These are phyloP conservation scores for Caenorhabditis sp. DNA, from an alignment of 2,888 invertebrate genomes.

Conservation along the genomic window DNA sequence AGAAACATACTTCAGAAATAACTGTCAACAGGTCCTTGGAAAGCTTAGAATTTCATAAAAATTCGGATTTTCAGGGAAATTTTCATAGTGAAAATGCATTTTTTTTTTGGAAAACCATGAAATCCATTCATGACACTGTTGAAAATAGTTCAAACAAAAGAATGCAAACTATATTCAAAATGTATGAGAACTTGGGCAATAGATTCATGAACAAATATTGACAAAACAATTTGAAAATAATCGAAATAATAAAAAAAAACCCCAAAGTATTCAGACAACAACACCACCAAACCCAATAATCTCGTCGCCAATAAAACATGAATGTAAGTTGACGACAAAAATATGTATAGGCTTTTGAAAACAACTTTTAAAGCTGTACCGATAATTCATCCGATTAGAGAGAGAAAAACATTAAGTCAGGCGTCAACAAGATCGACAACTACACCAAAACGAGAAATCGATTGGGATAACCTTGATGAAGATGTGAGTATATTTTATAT, in stretches of 20 bases:
- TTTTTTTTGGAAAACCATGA: neutral
- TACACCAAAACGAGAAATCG: neutral
- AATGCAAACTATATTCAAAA: neutral
- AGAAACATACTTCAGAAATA: too few relatives aligned
- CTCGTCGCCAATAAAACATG: conserved; percentile 20
- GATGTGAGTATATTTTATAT: conserved; percentile 15
- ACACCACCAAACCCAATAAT: conserved; percentile 31
- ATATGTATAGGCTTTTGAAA: neutral
- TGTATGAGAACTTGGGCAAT: neutral
- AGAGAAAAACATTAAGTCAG: conserved; percentile 11
- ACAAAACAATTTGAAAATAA: neutral
- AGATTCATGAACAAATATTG: neutral
- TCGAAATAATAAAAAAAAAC: neutral
- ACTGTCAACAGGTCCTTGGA: too few relatives aligned
- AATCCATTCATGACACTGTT: neutral
- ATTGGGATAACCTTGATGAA: conserved; percentile 31
- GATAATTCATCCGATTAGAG: conserved; percentile 32
- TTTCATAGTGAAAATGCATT: neutral
- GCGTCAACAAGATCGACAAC: neutral
- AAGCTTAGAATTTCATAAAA: too few relatives aligned
- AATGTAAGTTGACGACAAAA: conserved; percentile 10
- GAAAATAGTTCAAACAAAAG: neutral
- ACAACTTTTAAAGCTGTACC: conserved; percentile 18
- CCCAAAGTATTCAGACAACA: neutral
- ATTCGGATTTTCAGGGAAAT: too few relatives aligned